These are phyloP conservation scores for Choreutis nemorana DNA, from an alignment of 2,888 invertebrate genomes.

Conservation along the genomic window DNA sequence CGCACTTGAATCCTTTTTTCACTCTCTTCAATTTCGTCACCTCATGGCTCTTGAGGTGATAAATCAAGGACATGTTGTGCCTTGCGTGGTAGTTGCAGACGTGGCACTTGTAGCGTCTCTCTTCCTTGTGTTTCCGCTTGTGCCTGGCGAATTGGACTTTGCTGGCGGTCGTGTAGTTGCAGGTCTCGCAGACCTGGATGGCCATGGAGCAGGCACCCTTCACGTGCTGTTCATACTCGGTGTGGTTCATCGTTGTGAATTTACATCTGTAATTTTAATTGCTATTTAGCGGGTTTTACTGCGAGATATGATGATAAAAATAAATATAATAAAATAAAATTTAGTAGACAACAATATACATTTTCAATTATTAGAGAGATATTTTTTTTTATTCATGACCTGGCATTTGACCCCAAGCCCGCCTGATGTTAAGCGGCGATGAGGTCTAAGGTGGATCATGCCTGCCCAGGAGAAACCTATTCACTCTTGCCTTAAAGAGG, in stretches of 20 bases:
- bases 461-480: too few species aligned
- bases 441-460: too few species aligned
- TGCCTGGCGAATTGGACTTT: conserved; percentile 25
- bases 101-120: conserved; percentile 30
- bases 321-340: too few species aligned
- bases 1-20: conserved; percentile 12
- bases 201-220: conserved; percentile 11
- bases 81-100: conserved; percentile 34
- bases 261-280: too few species aligned
- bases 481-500: too few species aligned
- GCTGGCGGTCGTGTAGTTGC: conserved; percentile 33
- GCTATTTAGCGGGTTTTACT: too few species aligned
- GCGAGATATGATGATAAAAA: too few species aligned
- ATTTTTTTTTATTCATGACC: too few species aligned
- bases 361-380: too few species aligned
- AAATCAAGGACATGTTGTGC: conserved; percentile 38
- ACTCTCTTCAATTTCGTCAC: not conserved
- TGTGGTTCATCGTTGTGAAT: conserved; percentile 12
- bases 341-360: too few species aligned
- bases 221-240: conserved; percentile 18
- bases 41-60: conserved; percentile 34
- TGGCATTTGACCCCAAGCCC: too few species aligned
- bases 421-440: too few species aligned
- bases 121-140: conserved; percentile 29
- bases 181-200: conserved; percentile 29